A percentile compares a stretch with the other conserved stretches of the same genome.
Conservation (phyloP, 35 echinoderm and acorn worm species). For the Stichopus chloronotus region DNA sequence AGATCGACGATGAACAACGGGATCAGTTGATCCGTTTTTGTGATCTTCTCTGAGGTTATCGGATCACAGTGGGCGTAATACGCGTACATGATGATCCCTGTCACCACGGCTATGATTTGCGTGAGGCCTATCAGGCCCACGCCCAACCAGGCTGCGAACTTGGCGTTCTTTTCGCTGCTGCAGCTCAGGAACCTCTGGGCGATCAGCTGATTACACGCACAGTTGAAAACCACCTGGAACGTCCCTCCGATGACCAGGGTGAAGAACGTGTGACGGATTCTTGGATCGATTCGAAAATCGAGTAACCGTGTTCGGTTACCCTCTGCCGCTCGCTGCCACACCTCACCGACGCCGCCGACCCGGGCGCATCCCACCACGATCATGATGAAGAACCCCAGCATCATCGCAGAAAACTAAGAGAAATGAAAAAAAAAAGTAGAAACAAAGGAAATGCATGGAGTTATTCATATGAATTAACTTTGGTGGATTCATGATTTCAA, state of each 20-base stretch:
- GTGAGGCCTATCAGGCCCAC: slow-evolving; percentile 27
- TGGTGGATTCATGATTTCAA: too few species aligned
- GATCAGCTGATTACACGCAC: slow-evolving; percentile 45
- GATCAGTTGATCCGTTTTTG: slow-evolving; percentile 25
- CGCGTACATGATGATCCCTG: slow-evolving; percentile 58
- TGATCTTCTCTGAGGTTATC: neutral
- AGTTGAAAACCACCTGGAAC: slow-evolving; percentile 57
- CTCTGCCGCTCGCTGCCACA: slow-evolving; percentile 29
- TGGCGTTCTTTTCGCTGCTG: slow-evolving; percentile 40
- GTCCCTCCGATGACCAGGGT: slow-evolving; percentile 48
- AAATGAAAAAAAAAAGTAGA: neutral
- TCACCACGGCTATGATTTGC: slow-evolving; percentile 47
- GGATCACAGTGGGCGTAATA: slow-evolving; percentile 58
- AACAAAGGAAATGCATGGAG: neutral
- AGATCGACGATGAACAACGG: slow-evolving; percentile 53
- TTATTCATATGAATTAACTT: neutral
- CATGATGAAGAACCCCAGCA: slow-evolving; percentile 48
- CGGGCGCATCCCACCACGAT: slow-evolving; percentile 25
- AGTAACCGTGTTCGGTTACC: slow-evolving; percentile 46
- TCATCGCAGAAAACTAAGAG: slow-evolving; percentile 41
- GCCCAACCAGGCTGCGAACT: slow-evolving; percentile 40
- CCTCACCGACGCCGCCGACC: slow-evolving; percentile 46
- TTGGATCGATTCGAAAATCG: slow-evolving; percentile 56
- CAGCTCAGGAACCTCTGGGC: slow-evolving; percentile 53
- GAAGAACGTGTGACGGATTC: slow-evolving; percentile 35